Percentiles rank a stretch among this genome's conserved stretches.
Conservation (phyloP, 2,888 invertebrate species). For the Mesorhabditis belari region DNA sequence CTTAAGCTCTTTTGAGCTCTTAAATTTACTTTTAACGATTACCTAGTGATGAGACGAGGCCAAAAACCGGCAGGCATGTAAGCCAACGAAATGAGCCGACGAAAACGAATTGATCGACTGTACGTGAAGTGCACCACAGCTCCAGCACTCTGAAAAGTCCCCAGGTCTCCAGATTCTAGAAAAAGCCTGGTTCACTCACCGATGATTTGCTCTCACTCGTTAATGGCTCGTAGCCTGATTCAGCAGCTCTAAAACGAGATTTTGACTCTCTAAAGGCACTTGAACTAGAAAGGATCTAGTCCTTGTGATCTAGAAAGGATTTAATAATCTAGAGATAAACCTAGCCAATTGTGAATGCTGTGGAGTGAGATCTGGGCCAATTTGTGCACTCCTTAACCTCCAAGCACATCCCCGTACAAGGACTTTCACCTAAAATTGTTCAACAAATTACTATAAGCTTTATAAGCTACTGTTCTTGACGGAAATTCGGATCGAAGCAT, state of each 20-base stretch:
- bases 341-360: not conserved
- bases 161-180: no score
- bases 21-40: not conserved
- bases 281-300: no score
- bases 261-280: no score
- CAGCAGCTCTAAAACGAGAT: not conserved
- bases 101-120: conserved; percentile 10
- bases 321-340: no score
- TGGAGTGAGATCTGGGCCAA: not conserved
- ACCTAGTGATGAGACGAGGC: conserved; percentile 80
- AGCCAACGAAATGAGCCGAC: conserved; percentile 66
- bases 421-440: no score
- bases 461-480: conserved; percentile 55
- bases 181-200: no score
- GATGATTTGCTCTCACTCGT: not conserved
- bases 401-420: conserved; percentile 7
- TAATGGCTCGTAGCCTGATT: not conserved
- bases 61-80: conserved; percentile 98
- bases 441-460: no score
- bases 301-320: not conserved
- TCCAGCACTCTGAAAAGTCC: not conserved
- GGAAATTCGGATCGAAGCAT: conserved; percentile 58
- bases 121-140: conserved; percentile 9
- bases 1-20: no score
- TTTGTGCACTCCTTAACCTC: not conserved